Percentiles rank a stretch among this genome's conserved stretches.
phyloP scores from a whole-genome alignment of 2,888 invertebrate species.

The Polymixis lichenea region DNA sequence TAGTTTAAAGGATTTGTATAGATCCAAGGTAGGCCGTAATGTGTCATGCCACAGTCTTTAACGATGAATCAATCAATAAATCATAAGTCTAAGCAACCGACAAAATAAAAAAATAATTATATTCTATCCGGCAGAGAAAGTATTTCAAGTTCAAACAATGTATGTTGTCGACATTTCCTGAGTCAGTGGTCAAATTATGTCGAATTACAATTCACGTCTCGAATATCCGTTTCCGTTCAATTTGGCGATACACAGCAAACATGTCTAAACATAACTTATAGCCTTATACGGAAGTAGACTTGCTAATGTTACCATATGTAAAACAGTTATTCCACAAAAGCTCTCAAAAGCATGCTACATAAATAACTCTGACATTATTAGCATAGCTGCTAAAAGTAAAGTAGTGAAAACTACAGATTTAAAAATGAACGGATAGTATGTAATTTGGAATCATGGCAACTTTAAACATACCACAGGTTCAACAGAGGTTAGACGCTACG shows the following conservation, averaged over 20 bases:
- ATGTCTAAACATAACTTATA: conserved; percentile 51
- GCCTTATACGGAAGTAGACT: conserved; percentile 34
- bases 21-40: neutral
- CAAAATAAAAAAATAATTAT: conserved; percentile 12
- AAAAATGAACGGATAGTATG: conserved; percentile 4
- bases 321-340: conserved; percentile 31
- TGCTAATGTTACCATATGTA: conserved; percentile 30
- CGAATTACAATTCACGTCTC: conserved; percentile 73
- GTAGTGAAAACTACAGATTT: neutral
- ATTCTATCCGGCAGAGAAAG: conserved; percentile 48
- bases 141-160: conserved; percentile 43
- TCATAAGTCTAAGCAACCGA: neutral
- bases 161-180: conserved; percentile 54
- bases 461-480: conserved; percentile 40
- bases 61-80: neutral
- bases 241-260: conserved; percentile 63
- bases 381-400: neutral
- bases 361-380: neutral
- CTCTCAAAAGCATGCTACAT: neutral
- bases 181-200: conserved; percentile 56
- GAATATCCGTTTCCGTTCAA: conserved; percentile 77
- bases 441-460: conserved; percentile 32
- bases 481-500: conserved; percentile 52
- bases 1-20: neutral
- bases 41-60: neutral